A percentile compares a stretch with the other conserved stretches of the same genome.
Conservation (phyloP, 2,113 vertebrate genomes). For the Sinosuthora webbiana region DNA sequence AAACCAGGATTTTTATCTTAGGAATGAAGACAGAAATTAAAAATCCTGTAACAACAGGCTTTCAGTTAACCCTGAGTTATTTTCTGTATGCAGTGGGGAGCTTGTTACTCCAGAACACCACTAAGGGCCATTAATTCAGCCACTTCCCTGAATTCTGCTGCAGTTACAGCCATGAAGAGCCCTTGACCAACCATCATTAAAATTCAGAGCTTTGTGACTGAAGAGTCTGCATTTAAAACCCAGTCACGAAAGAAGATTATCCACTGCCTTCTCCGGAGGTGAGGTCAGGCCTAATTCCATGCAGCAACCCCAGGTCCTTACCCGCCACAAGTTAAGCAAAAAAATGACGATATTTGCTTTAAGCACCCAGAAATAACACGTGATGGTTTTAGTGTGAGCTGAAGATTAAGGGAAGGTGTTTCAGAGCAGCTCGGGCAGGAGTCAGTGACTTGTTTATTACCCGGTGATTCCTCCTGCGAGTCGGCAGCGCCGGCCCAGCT, state of each 20-base stretch:
- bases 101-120: not conserved
- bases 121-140: not conserved
- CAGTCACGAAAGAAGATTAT: not conserved
- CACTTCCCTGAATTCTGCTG: not conserved
- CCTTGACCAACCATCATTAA: not conserved
- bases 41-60: not conserved
- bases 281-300: not conserved
- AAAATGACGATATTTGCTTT: not conserved
- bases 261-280: not conserved
- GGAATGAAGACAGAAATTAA: not conserved
- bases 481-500: not conserved
- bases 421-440: not conserved
- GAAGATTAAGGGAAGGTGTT: not conserved
- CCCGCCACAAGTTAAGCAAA: not conserved
- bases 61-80: too few relatives aligned
- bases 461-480: not conserved
- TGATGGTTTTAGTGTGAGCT: fast-evolving
- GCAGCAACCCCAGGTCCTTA: not conserved
- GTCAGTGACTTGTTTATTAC: not conserved
- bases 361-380: not conserved
- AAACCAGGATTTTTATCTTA: not conserved
- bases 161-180: not conserved
- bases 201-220: not conserved
- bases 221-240: not conserved
- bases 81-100: not conserved